Evolutionary conservation across 1,140 invertebrate genomes (phyloP), one percentile per base, ranked within the genome.

Genomic region (Zophobas atratus): DNA sequence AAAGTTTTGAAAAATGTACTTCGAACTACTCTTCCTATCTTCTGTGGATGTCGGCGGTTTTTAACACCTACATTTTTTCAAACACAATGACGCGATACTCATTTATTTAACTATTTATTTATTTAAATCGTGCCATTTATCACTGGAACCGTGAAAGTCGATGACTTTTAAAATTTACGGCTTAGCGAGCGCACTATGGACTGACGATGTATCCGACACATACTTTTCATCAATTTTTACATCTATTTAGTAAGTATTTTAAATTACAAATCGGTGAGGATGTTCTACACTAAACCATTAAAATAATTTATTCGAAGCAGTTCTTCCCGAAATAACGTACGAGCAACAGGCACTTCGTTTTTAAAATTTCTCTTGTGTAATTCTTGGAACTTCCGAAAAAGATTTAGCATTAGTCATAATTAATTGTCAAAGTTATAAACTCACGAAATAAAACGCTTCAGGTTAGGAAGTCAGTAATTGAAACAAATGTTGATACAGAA

Each of bases 41-140:
- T 20, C 49, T 53, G 2, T 8, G 56, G 38, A 35, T n/a, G 56
- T 8, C 56, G 56, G 56, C 36, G 38, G 56, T 60, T 60, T 39
- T 60, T 39, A 60, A 60, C 56, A 38, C 56, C 56, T 60, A 60
- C 56, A 4, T 38, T 8, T 60, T 38, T 60, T 60, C 56, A 60
- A 60, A 60, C 56, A 60, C 33, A 60, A 60, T 60, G 56, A 60
- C 56, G 38, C 56, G 56, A 60, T 60, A 60, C 56, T 60, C 56
- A 60, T 60, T 35, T 60, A 60, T 60, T 60, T 43, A 67, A 67
- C 39, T 41, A 67, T 41, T 43, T 67, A 67, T 67, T 67, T 43
- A 67, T 67, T 67, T 67, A 67, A 67, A 67, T 67, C 32, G 39
- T 43, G 6, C 60, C 38, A 67, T 67, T 67, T 67, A 67, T 67